These are phyloP conservation scores for Phalacrocorax brasilianus DNA, from an alignment of 2,113 vertebrate species.

Conservation along the genomic window DNA sequence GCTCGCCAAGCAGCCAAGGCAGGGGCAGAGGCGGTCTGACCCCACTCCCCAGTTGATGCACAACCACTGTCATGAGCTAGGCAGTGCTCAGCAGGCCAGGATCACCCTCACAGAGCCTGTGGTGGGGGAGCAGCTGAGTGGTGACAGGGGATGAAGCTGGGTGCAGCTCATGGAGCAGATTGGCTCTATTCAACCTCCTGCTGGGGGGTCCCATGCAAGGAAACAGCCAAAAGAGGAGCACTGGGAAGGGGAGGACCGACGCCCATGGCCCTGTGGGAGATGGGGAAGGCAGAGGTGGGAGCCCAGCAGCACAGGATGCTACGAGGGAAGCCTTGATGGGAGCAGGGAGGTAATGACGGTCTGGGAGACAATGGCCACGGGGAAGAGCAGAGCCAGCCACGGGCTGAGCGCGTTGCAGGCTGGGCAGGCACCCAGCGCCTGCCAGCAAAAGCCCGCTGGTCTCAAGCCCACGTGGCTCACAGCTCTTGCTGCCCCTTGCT, in stretches of 20 bases:
- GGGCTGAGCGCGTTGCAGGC: neutral
- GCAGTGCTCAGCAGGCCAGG: neutral
- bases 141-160: neutral
- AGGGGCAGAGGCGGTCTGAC: neutral
- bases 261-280: rapidly evolving
- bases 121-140: neutral
- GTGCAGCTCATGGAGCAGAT: neutral
- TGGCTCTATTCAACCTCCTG: neutral
- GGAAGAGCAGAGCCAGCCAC: rapidly evolving
- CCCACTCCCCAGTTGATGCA: neutral
- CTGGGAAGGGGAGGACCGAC: neutral
- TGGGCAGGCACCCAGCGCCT: neutral
- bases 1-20: rapidly evolving
- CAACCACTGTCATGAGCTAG: neutral
- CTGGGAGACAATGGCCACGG: rapidly evolving
- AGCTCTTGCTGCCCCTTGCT: neutral
- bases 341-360: neutral
- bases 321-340: rapidly evolving
- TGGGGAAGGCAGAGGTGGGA: neutral
- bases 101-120: neutral
- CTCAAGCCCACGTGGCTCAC: rapidly evolving
- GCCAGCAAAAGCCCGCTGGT: neutral
- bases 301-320: rapidly evolving
- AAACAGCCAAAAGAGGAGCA: neutral
- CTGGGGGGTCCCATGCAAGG: rapidly evolving